Evolutionary conservation across 2,113 vertebrate genomes (phyloP).

Genomic region (Suricata suricatta): DNA sequence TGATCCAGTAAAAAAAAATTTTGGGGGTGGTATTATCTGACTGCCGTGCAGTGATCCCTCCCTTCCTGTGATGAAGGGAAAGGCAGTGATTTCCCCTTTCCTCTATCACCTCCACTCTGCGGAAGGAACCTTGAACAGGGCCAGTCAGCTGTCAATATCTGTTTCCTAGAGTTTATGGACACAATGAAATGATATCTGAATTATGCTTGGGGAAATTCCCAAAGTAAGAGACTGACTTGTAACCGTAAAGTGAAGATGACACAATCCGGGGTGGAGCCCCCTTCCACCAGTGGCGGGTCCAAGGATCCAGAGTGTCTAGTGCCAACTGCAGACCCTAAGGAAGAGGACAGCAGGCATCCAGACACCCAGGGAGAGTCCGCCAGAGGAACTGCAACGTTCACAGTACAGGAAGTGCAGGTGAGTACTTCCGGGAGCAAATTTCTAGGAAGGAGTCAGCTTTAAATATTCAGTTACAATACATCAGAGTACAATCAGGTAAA

Average conservation of each 20-base stretch:
- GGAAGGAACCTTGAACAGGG: background rate
- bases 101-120: too few species aligned
- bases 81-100: background rate
- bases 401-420: accelerated
- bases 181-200: background rate
- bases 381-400: accelerated
- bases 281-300: background rate
- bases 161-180: background rate
- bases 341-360: accelerated
- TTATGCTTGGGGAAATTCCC: background rate
- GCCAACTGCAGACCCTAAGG: accelerated
- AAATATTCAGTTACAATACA: accelerated
- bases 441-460: background rate
- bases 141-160: accelerated
- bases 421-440: background rate
- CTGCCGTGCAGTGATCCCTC: accelerated
- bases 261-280: accelerated
- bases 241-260: accelerated
- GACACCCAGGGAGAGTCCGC: background rate
- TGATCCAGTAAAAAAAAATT: background rate
- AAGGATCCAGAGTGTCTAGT: accelerated
- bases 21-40: accelerated
- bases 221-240: background rate
- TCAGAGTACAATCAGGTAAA: background rate
- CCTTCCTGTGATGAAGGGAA: background rate